Conservation (phyloP, 2,888 invertebrate genomes). For the Leucophenga maculata region DNA sequence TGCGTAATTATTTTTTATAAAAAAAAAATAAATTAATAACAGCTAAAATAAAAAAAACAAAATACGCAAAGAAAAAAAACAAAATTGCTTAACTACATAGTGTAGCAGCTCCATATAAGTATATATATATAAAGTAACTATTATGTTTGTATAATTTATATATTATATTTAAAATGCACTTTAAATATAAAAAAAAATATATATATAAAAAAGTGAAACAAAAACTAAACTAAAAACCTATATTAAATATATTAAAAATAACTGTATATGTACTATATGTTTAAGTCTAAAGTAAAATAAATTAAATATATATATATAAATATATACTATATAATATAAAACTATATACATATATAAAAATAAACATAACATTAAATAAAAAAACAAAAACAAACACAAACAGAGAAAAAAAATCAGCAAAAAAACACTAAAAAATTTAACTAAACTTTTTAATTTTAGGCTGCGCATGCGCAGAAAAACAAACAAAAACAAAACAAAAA, state of each 20-base stretch:
- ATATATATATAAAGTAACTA: slow-evolving; percentile 30
- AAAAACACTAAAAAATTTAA: slow-evolving; percentile 19
- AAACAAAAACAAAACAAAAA: too few species aligned
- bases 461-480: slow-evolving; percentile 13
- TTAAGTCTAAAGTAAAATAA: slow-evolving; percentile 30
- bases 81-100: slow-evolving; percentile 22
- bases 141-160: slow-evolving; percentile 32
- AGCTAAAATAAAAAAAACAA: not conserved
- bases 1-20: not conserved
- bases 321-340: slow-evolving; percentile 4
- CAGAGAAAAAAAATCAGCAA: slow-evolving; percentile 26
- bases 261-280: slow-evolving; percentile 38
- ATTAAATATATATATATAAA: slow-evolving; percentile 29
- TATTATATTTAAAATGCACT: slow-evolving; percentile 9
- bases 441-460: slow-evolving; percentile 20
- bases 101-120: not conserved
- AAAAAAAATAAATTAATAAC: not conserved
- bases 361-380: slow-evolving; percentile 3
- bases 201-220: not conserved
- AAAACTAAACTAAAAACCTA: too few species aligned
- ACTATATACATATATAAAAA: slow-evolving; percentile 36
- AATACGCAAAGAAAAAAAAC: not conserved
- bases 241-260: slow-evolving; percentile 13
- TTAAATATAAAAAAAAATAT: slow-evolving; percentile 26
- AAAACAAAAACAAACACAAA: too few species aligned